Base-by-base conservation (phyloP, 1,140 invertebrate genomes). In the Aphis craccivora region DNA sequence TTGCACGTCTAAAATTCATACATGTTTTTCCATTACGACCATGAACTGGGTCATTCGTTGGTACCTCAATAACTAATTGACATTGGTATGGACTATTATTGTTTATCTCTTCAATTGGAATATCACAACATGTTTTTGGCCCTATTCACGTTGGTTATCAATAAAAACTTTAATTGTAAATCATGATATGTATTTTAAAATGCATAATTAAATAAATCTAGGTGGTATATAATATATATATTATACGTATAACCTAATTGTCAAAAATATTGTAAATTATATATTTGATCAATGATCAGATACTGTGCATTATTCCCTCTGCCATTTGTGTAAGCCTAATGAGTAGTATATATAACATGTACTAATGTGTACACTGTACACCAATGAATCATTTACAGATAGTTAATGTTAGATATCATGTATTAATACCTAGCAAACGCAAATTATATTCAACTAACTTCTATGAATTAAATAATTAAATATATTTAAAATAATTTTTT, bases 1-100 rank as follows among this genome's bases (percentile, higher is more conserved):
- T n/a, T 48, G 43, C 90, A 67, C 90, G 90, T 81, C 43, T 91
- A 48, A 81, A 81, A 18, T 51, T 9, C 88, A 90, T 90, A 55
- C 88, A 90, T 30, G 51, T 90, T 55, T 55, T 11, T 30, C 51
- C 35, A n/a, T n/a, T n/a, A 35, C 23, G 8, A 25, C 88, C 22
- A 40, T 53, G 25, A 22, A 53, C 51, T 55, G 88, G 88, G 37
- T 90, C 88, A 55, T 90, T 5, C 5, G 3, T 0, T 4, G 88
- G 20, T 55, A 90, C 5, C 51, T 90, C 23, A 37, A 90, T 90
- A 37, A 25, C 5, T 40, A n/a, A 23, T 55, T 37, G 88, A 90
- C 88, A 90, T 23, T 37, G n/a, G 7, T 37, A 22, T 40, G 51
- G 88, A 2, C 0, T n/a, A 55, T 11, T 90, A 22, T 23, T 76